Conservation (phyloP, 1,140 invertebrate genomes). For the Zaprionus ghesquierei region DNA sequence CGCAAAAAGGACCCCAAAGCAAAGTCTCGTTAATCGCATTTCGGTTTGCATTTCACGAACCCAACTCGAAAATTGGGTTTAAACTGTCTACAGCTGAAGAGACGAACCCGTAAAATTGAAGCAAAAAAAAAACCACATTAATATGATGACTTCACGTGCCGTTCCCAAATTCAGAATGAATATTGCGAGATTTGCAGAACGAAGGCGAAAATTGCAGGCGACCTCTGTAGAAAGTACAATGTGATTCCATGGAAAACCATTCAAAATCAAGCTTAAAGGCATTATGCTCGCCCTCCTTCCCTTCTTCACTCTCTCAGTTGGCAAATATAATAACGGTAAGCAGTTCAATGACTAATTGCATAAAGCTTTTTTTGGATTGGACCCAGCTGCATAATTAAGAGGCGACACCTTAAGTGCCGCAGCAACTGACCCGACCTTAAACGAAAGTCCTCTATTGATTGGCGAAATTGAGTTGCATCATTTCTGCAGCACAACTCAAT, state of each 20-base stretch:
- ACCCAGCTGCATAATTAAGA: background rate
- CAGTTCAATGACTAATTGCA: background rate
- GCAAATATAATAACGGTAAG: no score
- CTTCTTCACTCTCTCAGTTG: no score
- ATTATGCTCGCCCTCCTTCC: background rate
- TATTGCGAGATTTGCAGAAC: background rate
- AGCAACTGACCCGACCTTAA: background rate
- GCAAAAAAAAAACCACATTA: background rate
- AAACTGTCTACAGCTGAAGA: slow-evolving; percentile 4
- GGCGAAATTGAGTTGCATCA: slow-evolving; percentile 26
- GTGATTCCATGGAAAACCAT: background rate
- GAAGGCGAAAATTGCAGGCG: no score
- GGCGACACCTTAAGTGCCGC: background rate
- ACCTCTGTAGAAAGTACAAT: background rate
- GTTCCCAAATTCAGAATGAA: background rate
- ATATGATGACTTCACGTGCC: background rate
- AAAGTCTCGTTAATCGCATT: slow-evolving; percentile 43
- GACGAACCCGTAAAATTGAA: background rate
- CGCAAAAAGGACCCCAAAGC: slow-evolving; percentile 4
- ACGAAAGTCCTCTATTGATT: background rate
- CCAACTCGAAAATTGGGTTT: slow-evolving; percentile 23
- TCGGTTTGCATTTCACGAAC: slow-evolving; percentile 21
- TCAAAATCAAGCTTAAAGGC: background rate
- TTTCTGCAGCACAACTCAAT: slow-evolving; percentile 31
- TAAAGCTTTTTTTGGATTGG: background rate